Evolutionary conservation across 2,888 invertebrate genomes (phyloP), one percentile per base, ranked within the genome.

Genomic region (Lasius platythorax): DNA sequence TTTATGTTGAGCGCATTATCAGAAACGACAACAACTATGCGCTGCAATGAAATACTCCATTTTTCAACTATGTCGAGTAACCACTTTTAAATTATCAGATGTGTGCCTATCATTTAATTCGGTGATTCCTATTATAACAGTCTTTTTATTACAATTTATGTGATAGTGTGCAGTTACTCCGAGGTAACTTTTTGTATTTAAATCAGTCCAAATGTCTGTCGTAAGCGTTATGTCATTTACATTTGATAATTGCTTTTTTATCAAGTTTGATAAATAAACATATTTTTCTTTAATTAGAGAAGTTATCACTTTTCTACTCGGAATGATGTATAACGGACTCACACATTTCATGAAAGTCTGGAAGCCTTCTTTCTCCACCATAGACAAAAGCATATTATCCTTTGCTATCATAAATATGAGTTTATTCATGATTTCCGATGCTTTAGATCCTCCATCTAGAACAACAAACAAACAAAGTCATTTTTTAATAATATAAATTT

Each of bases 301-400:
- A 3, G 85, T 87, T 3, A 86, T 43, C 12, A 73, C 61, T 53
- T 61, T 61, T 61, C 58, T 61, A 61, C 30, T 61, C 11, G 30
- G 58, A 61, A 30, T 61, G 11, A 1, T 61, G 30, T 30, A 30
- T 61, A 61, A 30, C 1, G 58, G 58, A 61, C 30, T 30, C 58
- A 61, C 28, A 11, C 58, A 61, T 61, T 61, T 61, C 58, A 61
- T 28, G 12, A 61, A 61, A 30, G 3, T 30, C 18, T 56, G 12
- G 15, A 88, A 88, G 1, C n/a, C 58, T 30, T 61, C 12, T 61
- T 61, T 28, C 9, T 61, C 58, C 23, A 61, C 58, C 1, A 12
- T 30, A 23, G 28, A 61, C 11, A 61, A 30, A 30, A 3, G 30
- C 30, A 61, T 61, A 61, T 61, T 61, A 11, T 28, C n/a, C 30